Evolutionary conservation across 2,888 invertebrate species (phyloP), one percentile per base, ranked within the genome.

Genomic region (Polylopha cassiicola): DNA sequence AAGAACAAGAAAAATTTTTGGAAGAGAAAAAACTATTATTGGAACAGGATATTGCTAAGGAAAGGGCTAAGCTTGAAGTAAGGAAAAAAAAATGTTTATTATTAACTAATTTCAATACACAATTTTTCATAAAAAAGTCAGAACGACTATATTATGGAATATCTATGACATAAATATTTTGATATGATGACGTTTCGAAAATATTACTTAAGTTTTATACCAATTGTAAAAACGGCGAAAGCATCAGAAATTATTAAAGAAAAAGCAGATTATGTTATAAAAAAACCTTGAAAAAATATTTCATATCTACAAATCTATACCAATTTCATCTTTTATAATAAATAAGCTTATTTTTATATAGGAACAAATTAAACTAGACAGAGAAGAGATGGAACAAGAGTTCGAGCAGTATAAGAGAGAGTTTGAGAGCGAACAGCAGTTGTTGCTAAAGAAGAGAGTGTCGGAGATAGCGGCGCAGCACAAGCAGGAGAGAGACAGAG

Each of bases 401-500:
- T 87, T 89, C 59, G 89, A 91, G 47, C 82, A 87, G n/a, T 89
- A 89, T 87, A 87, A 89, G 52, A 86, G 80, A 34, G 88, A 89
- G 34, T 89, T 87, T 52, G 88, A 88, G 53, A 87, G 88, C 39
- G 89, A 91, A 47, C 90, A 91, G 53, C 87, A 86, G 9, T 49
- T 86, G 15, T 65, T 87, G 5, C 72, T 93, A 33, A 87, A 88
- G 38, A 90, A 90, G 61, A 91, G 88, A 58, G 92, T 93, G 71
- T 81, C 86, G 38, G 87, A 88, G 51, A 89, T 95, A 55, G 71
- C 90, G 1, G 90, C 92, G 15, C 89, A 91, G 50, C 90, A 89
- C 61, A 89, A 90, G 63, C 85, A 86, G 31, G 94, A 95, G 61
- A 75, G 94, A 39, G 95, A 95, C 71, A 89, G 87, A 28, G 94